Base-by-base conservation (phyloP, 2,797 vertebrate species). In the Sylvilagus floridanus region DNA sequence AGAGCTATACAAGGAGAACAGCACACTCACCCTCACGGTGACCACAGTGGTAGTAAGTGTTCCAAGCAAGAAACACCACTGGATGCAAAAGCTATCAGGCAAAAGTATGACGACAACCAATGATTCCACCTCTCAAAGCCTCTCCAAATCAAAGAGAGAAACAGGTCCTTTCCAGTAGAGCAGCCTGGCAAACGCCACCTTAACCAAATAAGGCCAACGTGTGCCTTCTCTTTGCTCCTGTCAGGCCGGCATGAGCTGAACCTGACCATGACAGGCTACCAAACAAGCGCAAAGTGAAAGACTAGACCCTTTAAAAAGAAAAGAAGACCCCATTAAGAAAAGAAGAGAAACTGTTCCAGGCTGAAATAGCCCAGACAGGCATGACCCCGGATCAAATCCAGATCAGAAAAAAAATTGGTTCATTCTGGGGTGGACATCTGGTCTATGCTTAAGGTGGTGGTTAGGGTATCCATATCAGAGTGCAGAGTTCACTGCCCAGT, bases 51-150 rank as follows among this genome's bases (percentile, higher is more conserved):
- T 78, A 75, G 66, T 66, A 68, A 82, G 19, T n/a, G 5, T 86
- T 92, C 92, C 50, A 89, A 93, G 65, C 30, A 88, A 90, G 71
- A 71, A 72, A 52, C 3, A 47, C 71, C 73, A 54, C 2, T 66
- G 28, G 8, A 75, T 28, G 30, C 81, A 86, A 37, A 86, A 93
- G 32, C 57, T 57, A 71, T 6, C 76, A 28, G n/a, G 30, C n/a
- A 84, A 81, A 85, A 82, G 30, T 22, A 71, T 21, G 35, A 77
- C 50, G 32, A 84, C 22, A 75, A 65, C 62, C 26, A 54, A 37
- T 37, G 24, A 37, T 63, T 60, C 16, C 9, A 13, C 50, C 2
- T 76, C 30, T 86, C 62, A 69, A 42, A 54, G 32, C 6, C 4
- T 32, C 22, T 60, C 24, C 19, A 35, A 71, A 79, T 16, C 32